Base-by-base conservation (phyloP, 2,797 vertebrate genomes). In the Lindbergichthys nudifrons region DNA sequence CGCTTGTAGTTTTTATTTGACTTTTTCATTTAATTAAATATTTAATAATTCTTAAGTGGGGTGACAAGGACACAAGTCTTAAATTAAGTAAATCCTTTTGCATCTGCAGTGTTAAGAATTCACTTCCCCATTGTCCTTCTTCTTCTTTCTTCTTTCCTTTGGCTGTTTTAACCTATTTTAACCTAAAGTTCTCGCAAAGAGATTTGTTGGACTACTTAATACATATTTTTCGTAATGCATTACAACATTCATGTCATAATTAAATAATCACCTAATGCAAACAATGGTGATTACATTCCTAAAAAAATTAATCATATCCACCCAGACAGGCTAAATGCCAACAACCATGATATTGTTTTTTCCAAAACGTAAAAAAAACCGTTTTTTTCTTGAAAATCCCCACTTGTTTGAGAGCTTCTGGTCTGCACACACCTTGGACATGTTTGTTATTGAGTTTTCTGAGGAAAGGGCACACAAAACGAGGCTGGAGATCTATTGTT, bases 401-500 rank as follows among this genome's bases (percentile, higher is more conserved):
- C 63, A 57, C 46, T 73, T 75, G 56, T 78, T 70, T 78, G 51
- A 65, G 57, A 39, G 67, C 2, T 15, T 71, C 7, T 36, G 32
- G 32, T 36, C 32, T 36, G 32, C 26, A 58, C 59, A 65, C 79
- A 80, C 64, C 70, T 60, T 78, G 61, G 50, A n/a, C 39, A 43
- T 14, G 68, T 23, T 58, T 52, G 61, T 63, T 50, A 65, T 8
- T 63, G 32, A 30, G 14, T 66, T 54, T 26, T 72, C 48, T 73
- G 63, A 39, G 60, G 23, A 73, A 47, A 71, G 48, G 42, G 21
- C n/a, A 46, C 68, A 73, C 56, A 73, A 64, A 70, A 52, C 64
- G 50, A 75, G 59, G 50, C 57, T 63, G 79, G 3, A 21, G 41
- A 48, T 58, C 79, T 73, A 73, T 84, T 89, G 87, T 90, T 70